Percentiles rank a stretch among this genome's conserved stretches.
Evolutionary conservation across 92 coral and sea anemone genomes (phyloP).

Genomic region (Zoanthus solanderi): DNA sequence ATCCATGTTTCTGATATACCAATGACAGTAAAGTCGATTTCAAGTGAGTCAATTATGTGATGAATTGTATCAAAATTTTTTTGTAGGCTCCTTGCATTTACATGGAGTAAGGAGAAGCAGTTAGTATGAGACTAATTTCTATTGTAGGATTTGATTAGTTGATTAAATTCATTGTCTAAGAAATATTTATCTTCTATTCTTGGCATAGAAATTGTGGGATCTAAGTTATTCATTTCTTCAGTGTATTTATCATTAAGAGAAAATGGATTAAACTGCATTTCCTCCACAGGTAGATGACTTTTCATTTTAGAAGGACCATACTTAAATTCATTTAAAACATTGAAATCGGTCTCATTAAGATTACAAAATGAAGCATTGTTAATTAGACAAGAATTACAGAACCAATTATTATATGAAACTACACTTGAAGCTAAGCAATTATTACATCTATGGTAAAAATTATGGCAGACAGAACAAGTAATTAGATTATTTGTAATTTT

Average conservation of each 20-base stretch:
- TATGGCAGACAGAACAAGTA: conserved; percentile 27
- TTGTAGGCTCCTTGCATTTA: conserved; percentile 38
- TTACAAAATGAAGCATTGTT: conserved; percentile 15
- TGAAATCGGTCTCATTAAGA: not conserved
- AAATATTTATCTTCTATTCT: conserved; percentile 32
- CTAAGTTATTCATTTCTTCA: conserved; percentile 11
- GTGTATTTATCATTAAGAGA: conserved; percentile 28
- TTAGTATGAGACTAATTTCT: not conserved
- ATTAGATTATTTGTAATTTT: conserved; percentile 2
- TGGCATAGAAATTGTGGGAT: conserved; percentile 30
- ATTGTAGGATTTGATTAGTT: conserved; percentile 27
- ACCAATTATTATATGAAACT: conserved; percentile 19
- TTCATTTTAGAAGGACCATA: conserved; percentile 34
- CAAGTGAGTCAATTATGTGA: conserved; percentile 39
- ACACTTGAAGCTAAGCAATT: conserved; percentile 5
- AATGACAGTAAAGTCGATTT: conserved; percentile 7
- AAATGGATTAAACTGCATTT: conserved; percentile 22
- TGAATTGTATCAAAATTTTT: conserved; percentile 22
- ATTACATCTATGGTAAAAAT: conserved; percentile 5
- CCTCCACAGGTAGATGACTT: conserved; percentile 20
- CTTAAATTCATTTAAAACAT: conserved; percentile 35
- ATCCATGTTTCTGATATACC: conserved; percentile 9
- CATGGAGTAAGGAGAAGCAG: conserved; percentile 17
- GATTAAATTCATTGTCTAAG: conserved; percentile 15
- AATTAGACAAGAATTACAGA: conserved; percentile 31